Evolutionary conservation across 2,797 vertebrate genomes (phyloP).

Genomic region (Ceryle rudis): DNA sequence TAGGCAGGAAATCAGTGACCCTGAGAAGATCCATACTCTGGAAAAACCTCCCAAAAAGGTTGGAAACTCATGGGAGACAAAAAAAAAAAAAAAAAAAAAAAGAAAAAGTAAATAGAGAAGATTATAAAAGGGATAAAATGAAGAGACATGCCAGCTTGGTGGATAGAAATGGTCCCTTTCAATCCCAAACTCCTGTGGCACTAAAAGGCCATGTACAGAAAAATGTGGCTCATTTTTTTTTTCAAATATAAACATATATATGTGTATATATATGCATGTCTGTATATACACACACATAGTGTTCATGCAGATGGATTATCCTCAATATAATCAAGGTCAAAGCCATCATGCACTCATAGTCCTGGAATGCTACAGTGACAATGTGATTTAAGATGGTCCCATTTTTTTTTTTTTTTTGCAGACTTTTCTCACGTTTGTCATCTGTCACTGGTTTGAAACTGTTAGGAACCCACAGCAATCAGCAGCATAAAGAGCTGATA

Average conservation of each 20-base stretch:
- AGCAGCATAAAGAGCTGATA: not conserved
- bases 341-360: not conserved
- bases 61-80: not conserved
- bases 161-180: not conserved
- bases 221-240: not conserved
- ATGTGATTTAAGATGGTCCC: fast-evolving
- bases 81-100: not conserved
- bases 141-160: not conserved
- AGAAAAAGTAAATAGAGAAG: not conserved
- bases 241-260: not conserved
- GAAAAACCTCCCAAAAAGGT: not conserved
- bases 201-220: not conserved
- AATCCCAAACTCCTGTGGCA: not conserved
- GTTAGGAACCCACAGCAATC: not conserved
- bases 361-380: not conserved
- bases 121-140: not conserved
- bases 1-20: not conserved
- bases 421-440: slow-evolving; percentile 12
- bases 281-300: fast-evolving
- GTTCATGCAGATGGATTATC: not conserved
- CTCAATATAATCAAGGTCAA: not conserved
- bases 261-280: fast-evolving
- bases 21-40: not conserved
- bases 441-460: not conserved
- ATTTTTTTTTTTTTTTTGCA: not conserved